Conservation (phyloP, 2,113 vertebrate genomes). For the Tupaia tana region DNA sequence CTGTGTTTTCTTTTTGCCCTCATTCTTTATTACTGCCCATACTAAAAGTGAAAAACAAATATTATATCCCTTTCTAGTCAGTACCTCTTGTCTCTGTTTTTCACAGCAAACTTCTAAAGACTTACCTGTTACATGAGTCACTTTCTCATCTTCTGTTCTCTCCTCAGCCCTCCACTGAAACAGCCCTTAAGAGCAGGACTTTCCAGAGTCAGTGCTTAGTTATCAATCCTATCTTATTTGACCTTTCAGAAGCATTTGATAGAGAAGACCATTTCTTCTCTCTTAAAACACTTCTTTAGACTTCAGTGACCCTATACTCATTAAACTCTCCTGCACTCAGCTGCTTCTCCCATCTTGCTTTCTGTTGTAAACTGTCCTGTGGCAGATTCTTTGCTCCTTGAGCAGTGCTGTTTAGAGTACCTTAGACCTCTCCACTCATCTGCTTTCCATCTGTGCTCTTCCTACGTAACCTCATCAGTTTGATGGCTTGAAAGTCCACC, state of each 20-base stretch:
- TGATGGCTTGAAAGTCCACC: not conserved
- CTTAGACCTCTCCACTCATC: not conserved
- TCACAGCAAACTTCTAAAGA: not conserved
- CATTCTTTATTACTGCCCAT: not conserved
- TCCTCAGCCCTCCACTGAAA: not conserved
- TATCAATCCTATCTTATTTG: not conserved
- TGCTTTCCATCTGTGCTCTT: not conserved
- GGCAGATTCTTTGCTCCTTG: not conserved
- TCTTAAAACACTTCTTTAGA: not conserved
- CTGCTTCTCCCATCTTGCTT: not conserved
- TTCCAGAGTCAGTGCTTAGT: not conserved
- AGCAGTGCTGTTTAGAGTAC: not conserved
- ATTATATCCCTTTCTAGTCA: not conserved
- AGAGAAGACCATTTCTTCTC: not conserved
- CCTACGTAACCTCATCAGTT: not conserved
- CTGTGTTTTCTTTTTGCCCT: not conserved
- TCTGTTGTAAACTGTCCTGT: not conserved
- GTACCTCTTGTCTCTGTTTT: not conserved
- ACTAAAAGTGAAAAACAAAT: not conserved
- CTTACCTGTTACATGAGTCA: not conserved
- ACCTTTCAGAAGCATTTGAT: not conserved
- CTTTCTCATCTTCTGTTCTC: not conserved
- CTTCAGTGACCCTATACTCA: not conserved
- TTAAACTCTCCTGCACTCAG: not conserved
- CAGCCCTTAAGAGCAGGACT: not conserved